Base-by-base conservation (phyloP, 1,140 invertebrate species). In the Drosophila kepulauana region DNA sequence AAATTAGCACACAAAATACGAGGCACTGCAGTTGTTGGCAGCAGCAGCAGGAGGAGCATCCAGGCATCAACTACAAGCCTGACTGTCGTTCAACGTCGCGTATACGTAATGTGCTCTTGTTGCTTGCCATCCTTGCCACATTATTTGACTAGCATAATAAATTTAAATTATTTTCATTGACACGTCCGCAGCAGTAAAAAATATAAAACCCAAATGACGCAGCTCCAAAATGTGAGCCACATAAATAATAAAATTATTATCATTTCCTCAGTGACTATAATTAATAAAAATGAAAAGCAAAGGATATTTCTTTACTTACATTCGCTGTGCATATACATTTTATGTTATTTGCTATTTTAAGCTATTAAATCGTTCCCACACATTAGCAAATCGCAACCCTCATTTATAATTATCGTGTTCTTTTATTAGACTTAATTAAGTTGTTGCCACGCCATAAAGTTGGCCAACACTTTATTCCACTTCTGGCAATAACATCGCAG, bases 1-100 rank as follows among this genome's bases (percentile, higher is more conserved):
- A 87, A 82, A 88, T 87, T 87, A 88, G 84, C 67, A 57, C 73
- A 82, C 54, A 82, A 77, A 72, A 80, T 75, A 75, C 77, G 69
- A 69, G 66, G 64, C 11, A 16, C 45, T 25, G 65, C 61, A 49
- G 11, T 33, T 35, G 35, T 11, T 13, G 59, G 16, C 1, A 56
- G 20, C 16, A 51, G 43, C 13, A 10, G 13, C 2, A 25, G 5
- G 2, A 15, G 64, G 15, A 5, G 54, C 57, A 66, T 54, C 58
- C 57, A 33, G 10, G 30, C 51, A 54, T 54, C 51, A 35, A 35
- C 28, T 15, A 35, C 2, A 33, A 54, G 51, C 3, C 35, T 33
- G 13, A 46, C 41, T 45, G 28, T 1, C 3, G 56, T 56, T 49
- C 13, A 49, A 59, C 61, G 63, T 8, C 8, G 65, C 78, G 78